phyloP scores from a whole-genome alignment of 2,113 vertebrate genomes.

The Siniperca knerii region DNA sequence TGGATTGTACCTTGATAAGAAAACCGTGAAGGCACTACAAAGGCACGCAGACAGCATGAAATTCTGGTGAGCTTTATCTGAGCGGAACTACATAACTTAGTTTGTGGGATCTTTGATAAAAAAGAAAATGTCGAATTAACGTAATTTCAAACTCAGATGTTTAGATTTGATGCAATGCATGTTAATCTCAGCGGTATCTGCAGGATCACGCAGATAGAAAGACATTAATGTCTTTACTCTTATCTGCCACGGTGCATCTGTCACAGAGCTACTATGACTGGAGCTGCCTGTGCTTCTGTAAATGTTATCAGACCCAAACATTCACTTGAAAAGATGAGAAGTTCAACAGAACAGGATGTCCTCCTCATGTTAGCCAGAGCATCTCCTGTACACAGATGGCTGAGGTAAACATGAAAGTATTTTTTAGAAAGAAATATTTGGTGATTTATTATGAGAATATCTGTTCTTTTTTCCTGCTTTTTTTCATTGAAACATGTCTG shows the following conservation, averaged over 20 bases:
- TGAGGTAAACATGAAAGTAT: neutral
- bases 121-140: neutral
- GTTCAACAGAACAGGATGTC: neutral
- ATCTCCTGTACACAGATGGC: neutral
- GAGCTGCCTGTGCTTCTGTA: neutral
- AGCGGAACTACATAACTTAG: neutral
- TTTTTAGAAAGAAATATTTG: neutral
- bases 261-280: neutral
- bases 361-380: neutral
- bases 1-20: conserved; percentile 12
- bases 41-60: neutral
- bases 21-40: neutral
- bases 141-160: neutral
- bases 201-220: neutral
- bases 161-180: neutral
- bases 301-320: conserved; percentile 15
- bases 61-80: conserved; percentile 46
- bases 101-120: neutral
- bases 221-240: neutral
- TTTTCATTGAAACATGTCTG: too few relatives aligned
- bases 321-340: neutral
- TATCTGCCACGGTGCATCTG: neutral
- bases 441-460: neutral
- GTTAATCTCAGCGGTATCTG: neutral
- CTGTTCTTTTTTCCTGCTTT: neutral